Base-by-base conservation (phyloP, 2,113 vertebrate species). In the Daphoenositta chrysoptera region DNA sequence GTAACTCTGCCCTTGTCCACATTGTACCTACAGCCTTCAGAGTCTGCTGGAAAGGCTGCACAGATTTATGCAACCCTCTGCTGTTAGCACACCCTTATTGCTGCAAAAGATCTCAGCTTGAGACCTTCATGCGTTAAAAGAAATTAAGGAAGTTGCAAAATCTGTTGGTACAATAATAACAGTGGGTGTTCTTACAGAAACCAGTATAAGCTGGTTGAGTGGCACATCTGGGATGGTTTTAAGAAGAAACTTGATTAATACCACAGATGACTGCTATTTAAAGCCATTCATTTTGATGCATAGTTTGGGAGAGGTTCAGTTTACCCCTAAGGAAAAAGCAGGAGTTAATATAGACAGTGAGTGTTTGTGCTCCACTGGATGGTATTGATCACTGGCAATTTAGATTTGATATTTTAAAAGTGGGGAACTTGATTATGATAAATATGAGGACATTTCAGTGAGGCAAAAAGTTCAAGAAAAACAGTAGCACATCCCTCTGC, bases 181-280 rank as follows among this genome's bases (percentile, higher is more conserved):
- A 97, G 95, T 94, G 94, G 95, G 94, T 96, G 94, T 97, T 96
- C 94, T 96, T 92, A 95, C 94, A 96, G 93, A 97, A 97, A 96
- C 95, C 95, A 97, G 92, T 94, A 91, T 95, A 93, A 96, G 84
- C 97, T 96, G 91, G 95, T 95, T 96, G 94, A 97, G 93, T 93
- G 95, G 96, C 95, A 97, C 96, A 97, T 97, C 96, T 97, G 97
- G 96, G 95, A 97, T 83, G 94, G 82, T 97, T 97, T 97, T 97
- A 94, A 96, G 94, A 95, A 94, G 93, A 94, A 97, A 97, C 89
- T 97, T 96, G 96, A 94, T 97, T 97, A 97, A 97, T 96, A 94
- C 91, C 94, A 95, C 94, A 94, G 96, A 97, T 83, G 87, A 96
- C 79, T 93, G 93, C 88, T 97, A 95, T 96, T 94, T 93, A 96